phyloP scores from a whole-genome alignment of 1,140 invertebrate genomes.

The Platorchestia sp. region DNA sequence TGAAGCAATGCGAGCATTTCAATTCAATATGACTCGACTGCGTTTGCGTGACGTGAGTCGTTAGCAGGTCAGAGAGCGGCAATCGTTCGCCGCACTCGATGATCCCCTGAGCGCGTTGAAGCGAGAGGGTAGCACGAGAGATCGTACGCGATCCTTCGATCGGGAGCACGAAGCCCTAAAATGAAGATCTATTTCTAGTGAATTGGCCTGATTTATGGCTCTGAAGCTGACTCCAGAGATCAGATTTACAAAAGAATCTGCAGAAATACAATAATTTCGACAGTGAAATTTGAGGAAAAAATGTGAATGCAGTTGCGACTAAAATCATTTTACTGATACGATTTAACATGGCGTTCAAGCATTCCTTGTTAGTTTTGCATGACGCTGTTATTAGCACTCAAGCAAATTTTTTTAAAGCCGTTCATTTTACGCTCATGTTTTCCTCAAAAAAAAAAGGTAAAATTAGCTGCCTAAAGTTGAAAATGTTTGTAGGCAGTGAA shows the following conservation, averaged over 20 bases:
- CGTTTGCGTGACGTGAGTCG: neutral
- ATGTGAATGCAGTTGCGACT: neutral
- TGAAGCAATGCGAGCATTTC: neutral
- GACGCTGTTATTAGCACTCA: neutral
- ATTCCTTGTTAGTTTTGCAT: neutral
- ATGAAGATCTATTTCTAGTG: neutral
- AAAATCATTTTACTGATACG: neutral
- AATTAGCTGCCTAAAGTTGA: neutral
- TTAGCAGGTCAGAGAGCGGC: neutral
- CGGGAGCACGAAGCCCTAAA: conserved; percentile 14
- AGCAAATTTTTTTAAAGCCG: neutral
- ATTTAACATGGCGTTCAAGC: neutral
- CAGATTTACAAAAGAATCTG: neutral
- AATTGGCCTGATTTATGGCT: neutral
- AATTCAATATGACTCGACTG: neutral
- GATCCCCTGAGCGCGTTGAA: neutral
- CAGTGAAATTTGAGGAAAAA: neutral
- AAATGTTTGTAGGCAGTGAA: neutral
- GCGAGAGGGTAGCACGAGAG: neutral
- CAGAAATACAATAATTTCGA: neutral
- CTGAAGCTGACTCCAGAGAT: neutral
- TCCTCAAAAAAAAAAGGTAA: neutral
- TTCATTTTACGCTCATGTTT: neutral
- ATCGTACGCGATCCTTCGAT: conserved; percentile 6
- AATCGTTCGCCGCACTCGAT: conserved; percentile 9